Evolutionary conservation across 2,888 invertebrate species (phyloP).

Genomic region (Apodemia duryi): DNA sequence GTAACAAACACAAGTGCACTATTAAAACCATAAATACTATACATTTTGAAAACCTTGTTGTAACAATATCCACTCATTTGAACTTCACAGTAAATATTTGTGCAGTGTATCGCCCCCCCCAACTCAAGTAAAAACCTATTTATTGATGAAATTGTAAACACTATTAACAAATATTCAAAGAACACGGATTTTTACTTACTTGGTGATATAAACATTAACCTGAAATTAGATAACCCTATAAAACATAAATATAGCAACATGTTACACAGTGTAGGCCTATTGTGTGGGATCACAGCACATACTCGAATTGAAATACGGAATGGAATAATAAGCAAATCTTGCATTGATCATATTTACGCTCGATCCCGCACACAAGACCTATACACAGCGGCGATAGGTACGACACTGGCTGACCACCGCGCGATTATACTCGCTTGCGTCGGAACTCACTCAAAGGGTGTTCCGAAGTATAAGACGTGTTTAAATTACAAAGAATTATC

Average conservation of each 20-base stretch:
- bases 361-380: too few relatives aligned
- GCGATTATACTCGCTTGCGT: too few relatives aligned
- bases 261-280: conserved; percentile 14
- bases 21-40: too few relatives aligned
- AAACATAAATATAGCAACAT: conserved; percentile 27
- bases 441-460: too few relatives aligned
- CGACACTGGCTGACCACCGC: too few relatives aligned
- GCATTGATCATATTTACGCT: too few relatives aligned
- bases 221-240: conserved; percentile 22
- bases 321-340: too few relatives aligned
- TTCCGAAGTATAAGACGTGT: too few relatives aligned
- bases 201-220: conserved; percentile 27
- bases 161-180: neutral
- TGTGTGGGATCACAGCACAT: neutral
- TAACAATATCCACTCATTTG: conserved; percentile 23
- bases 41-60: neutral
- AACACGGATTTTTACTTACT: conserved; percentile 18
- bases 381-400: too few relatives aligned
- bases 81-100: conserved; percentile 22
- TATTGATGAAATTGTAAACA: neutral
- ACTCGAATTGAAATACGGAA: too few relatives aligned
- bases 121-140: conserved; percentile 18
- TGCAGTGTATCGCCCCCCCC: conserved; percentile 25
- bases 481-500: too few relatives aligned
- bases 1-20: too few relatives aligned